Evolutionary conservation across 1,140 invertebrate species (phyloP).

Genomic region (Ruditapes philippinarum): DNA sequence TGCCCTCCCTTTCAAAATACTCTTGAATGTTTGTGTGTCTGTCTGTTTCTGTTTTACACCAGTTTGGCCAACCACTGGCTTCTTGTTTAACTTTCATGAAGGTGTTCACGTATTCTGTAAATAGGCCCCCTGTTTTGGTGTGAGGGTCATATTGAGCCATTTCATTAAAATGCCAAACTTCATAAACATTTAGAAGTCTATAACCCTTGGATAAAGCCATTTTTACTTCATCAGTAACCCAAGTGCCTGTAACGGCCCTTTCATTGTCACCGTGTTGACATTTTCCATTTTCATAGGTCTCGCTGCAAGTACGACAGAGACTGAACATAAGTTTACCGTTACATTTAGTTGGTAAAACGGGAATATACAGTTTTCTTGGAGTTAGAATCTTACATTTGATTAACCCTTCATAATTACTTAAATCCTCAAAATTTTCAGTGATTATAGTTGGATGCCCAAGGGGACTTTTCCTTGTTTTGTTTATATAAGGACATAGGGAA

Average conservation of each 20-base stretch:
- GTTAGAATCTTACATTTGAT: slow-evolving; percentile 49
- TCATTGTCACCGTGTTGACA: too few species aligned
- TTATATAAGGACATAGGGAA: slow-evolving; percentile 43
- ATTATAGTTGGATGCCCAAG: slow-evolving; percentile 46
- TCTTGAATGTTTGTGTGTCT: slow-evolving; percentile 77
- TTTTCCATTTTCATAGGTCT: too few species aligned
- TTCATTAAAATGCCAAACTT: too few species aligned
- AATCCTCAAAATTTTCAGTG: slow-evolving; percentile 40
- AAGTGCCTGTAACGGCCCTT: too few species aligned
- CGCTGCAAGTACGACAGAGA: too few species aligned
- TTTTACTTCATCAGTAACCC: background rate
- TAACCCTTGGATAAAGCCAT: slow-evolving; percentile 2
- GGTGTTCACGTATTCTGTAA: slow-evolving; percentile 65
- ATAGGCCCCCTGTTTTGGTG: too few species aligned
- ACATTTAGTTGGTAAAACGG: slow-evolving; percentile 23
- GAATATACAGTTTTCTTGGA: slow-evolving; percentile 34
- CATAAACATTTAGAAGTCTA: slow-evolving; percentile 52
- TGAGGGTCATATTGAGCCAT: too few species aligned
- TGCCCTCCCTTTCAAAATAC: too few species aligned
- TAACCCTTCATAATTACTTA: slow-evolving; percentile 12
- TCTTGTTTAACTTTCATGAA: slow-evolving; percentile 77
- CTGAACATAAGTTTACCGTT: slow-evolving; percentile 56
- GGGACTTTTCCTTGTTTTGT: slow-evolving; percentile 51
- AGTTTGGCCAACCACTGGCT: too few species aligned
- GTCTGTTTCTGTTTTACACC: slow-evolving; percentile 58